Base-by-base conservation (phyloP, 1,140 invertebrate genomes). In the Asbolus verrucosus region DNA sequence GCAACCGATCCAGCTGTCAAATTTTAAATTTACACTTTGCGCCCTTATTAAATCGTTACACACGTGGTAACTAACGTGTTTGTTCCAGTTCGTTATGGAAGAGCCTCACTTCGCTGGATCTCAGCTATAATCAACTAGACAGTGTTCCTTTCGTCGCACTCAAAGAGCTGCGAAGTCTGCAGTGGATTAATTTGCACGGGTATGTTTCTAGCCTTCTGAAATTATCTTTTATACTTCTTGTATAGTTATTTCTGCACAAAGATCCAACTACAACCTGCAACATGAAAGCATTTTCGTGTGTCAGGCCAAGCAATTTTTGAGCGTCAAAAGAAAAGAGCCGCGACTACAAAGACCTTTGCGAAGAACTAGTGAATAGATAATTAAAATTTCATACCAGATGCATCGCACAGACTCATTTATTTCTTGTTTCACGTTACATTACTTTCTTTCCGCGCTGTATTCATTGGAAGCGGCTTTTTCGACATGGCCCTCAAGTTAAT, bases 101-200 rank as follows among this genome's bases (percentile, higher is more conserved):
- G 73, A 85, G 85, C 50, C 82, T 92, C 21, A 86, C 86, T 33
- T 90, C 90, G 27, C 79, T 92, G 80, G 91, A 92, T 82, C 84
- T 92, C 43, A 89, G 90, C 73, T 90, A 89, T 82, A 92, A 92
- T 81, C 85, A 88, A 80, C 84, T 92, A 71, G 86, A 87, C 75
- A 84, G 86, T 75, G 82, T 92, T 74, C 91, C 91, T 18, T 84
- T 88, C 62, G 79, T 84, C 70, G 86, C 89, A 36, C 83, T 92
- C 65, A 85, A 84, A 76, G 84, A 87, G 63, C 83, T 92, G 31
- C 85, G 85, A 79, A 84, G 85, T 74, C 82, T 92, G 70, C 89
- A 91, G 78, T 92, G 90, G 90, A 83, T 91, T 65, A 92, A 91
- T 82, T 82, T 92, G 50, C 88, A 90, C 81, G 89, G 90, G 90